phyloP scores from a whole-genome alignment of 2,797 vertebrate species.

The Sebastes vulpes region DNA sequence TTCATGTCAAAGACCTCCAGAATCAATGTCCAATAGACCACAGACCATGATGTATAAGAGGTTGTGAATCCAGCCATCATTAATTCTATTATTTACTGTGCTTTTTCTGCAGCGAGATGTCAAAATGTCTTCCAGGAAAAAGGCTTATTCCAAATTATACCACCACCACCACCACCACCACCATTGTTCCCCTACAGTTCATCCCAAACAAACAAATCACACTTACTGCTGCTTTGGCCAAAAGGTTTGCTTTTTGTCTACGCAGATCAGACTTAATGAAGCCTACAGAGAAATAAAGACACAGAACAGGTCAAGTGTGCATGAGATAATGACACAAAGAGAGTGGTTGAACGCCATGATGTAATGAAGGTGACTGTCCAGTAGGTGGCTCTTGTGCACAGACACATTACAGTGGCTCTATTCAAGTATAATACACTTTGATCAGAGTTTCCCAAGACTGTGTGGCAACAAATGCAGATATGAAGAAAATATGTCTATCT shows the following conservation, averaged over 20 bases:
- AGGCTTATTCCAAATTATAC: not conserved
- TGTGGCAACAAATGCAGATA: not conserved
- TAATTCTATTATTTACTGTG: not conserved
- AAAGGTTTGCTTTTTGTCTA: slow-evolving; percentile 91
- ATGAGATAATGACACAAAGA: not conserved
- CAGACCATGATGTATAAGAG: too few relatives aligned
- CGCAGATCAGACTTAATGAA: slow-evolving; percentile 93
- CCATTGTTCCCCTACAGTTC: not conserved
- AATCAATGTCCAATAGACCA: too few relatives aligned
- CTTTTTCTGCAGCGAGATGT: not conserved
- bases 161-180: not conserved
- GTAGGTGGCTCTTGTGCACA: slow-evolving; percentile 40
- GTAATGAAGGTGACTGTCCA: slow-evolving; percentile 12
- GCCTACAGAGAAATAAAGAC: slow-evolving; percentile 74
- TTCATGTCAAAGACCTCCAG: too few relatives aligned
- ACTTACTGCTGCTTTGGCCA: slow-evolving; percentile 88
- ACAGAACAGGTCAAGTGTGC: not conserved
- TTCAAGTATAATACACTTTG: not conserved
- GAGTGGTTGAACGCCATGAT: not conserved
- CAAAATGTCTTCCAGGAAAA: not conserved
- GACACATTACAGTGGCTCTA: not conserved
- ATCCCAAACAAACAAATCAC: not conserved
- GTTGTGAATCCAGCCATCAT: not conserved
- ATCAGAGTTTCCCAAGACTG: not conserved
- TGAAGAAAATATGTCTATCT: not conserved